phyloP scores from a whole-genome alignment of 1,140 invertebrate genomes.

The Drosophila ananassae region DNA sequence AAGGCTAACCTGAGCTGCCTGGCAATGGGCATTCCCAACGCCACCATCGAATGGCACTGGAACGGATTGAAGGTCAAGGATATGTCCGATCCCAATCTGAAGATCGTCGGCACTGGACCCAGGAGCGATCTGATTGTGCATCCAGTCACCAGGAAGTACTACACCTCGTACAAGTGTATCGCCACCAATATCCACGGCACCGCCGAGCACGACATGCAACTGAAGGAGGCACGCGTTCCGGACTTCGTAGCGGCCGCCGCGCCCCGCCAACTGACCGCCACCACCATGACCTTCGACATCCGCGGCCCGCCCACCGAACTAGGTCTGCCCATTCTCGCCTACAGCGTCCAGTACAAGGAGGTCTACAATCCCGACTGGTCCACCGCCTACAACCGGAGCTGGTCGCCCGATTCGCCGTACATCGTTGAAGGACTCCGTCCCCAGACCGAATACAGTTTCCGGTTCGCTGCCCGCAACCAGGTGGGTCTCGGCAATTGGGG shows the following conservation, averaged over 20 bases:
- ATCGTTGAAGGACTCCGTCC: slow-evolving; percentile 92
- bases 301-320: slow-evolving; percentile 88
- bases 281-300: slow-evolving; percentile 92
- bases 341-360: slow-evolving; percentile 90
- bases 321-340: slow-evolving; percentile 90
- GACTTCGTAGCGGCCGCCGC: slow-evolving; percentile 85
- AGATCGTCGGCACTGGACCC: slow-evolving; percentile 88
- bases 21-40: slow-evolving; percentile 92
- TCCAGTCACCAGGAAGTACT: slow-evolving; percentile 87
- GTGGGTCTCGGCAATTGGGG: slow-evolving; percentile 92
- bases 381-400: slow-evolving; percentile 88
- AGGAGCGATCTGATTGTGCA: slow-evolving; percentile 88
- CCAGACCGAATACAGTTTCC: slow-evolving; percentile 92
- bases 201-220: slow-evolving; percentile 87
- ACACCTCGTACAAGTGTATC: slow-evolving; percentile 92
- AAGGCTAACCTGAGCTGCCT: slow-evolving; percentile 94
- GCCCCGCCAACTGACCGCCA: slow-evolving; percentile 90
- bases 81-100: slow-evolving; percentile 85
- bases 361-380: slow-evolving; percentile 88
- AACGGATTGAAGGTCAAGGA: slow-evolving; percentile 85
- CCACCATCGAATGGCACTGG: slow-evolving; percentile 93
- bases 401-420: slow-evolving; percentile 90
- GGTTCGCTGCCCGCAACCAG: slow-evolving; percentile 93
- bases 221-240: slow-evolving; percentile 89
- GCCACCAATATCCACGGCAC: slow-evolving; percentile 91